phyloP scores from a whole-genome alignment of 2,113 vertebrate species.

The Oreotrochilus melanogaster region DNA sequence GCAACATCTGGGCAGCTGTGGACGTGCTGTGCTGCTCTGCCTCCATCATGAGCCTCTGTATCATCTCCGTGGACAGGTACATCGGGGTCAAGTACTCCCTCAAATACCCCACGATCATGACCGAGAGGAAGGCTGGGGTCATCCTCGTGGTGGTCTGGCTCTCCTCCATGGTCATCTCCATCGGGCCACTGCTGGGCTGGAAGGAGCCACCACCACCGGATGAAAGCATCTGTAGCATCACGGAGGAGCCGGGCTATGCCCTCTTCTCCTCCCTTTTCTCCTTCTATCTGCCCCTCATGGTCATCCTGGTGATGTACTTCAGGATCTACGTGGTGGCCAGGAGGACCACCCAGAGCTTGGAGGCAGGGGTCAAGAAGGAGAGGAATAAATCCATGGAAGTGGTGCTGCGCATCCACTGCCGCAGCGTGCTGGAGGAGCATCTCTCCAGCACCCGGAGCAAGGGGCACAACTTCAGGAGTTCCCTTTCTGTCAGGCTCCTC shows the following conservation, averaged over 20 bases:
- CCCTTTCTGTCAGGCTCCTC: constrained; percentile 92
- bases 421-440: constrained; percentile 81
- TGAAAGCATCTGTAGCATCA: constrained; percentile 92
- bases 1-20: constrained; percentile 98
- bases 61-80: constrained; percentile 97
- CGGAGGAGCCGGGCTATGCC: constrained; percentile 94
- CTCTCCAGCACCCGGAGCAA: constrained; percentile 82
- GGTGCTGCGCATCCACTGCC: constrained; percentile 94
- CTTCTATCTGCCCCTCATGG: constrained; percentile 94
- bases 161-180: constrained; percentile 92
- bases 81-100: constrained; percentile 96
- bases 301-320: constrained; percentile 97
- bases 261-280: constrained; percentile 97
- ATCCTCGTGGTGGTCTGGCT: constrained; percentile 92
- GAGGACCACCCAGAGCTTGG: constrained; percentile 91
- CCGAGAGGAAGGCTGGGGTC: constrained; percentile 88
- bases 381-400: constrained; percentile 91
- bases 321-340: constrained; percentile 95
- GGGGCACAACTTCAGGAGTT: constrained; percentile 90
- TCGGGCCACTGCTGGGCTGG: constrained; percentile 96
- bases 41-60: constrained; percentile 97
- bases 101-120: constrained; percentile 97
- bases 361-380: constrained; percentile 95
- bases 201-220: constrained; percentile 92
- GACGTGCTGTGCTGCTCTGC: constrained; percentile 98